Percentiles rank a stretch among this genome's conserved stretches.
Evolutionary conservation across 2,113 vertebrate genomes (phyloP).

Genomic region (Dendrocopos noguchii): DNA sequence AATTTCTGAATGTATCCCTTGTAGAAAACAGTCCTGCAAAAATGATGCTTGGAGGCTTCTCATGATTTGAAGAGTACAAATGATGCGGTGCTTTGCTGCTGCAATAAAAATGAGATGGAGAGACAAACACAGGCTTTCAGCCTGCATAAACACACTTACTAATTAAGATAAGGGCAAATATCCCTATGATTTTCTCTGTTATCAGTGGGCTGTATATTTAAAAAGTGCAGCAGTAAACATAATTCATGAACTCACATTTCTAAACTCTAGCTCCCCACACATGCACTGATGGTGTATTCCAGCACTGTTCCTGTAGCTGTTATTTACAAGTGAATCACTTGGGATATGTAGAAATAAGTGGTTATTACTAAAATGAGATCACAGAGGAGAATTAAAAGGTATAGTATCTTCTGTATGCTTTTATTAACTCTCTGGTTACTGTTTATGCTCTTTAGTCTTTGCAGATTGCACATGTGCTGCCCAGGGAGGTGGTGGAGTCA

Average conservation of each 20-base stretch:
- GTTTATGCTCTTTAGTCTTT: not conserved
- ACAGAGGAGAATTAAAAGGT: not conserved
- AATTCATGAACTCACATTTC: not conserved
- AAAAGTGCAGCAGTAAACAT: not conserved
- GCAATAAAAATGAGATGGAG: slow-evolving; percentile 9
- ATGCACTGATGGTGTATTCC: not conserved
- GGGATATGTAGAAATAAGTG: not conserved
- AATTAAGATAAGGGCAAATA: slow-evolving; percentile 9
- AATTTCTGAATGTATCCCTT: not conserved
- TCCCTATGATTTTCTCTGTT: not conserved
- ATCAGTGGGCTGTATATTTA: not conserved
- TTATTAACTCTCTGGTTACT: not conserved
- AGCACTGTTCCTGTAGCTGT: not conserved
- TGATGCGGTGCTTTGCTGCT: not conserved
- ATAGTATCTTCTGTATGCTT: not conserved
- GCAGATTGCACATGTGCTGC: not conserved
- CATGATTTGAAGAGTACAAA: not conserved
- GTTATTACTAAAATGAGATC: not conserved
- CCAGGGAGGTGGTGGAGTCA: too few relatives aligned
- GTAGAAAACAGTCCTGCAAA: not conserved
- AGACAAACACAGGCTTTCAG: not conserved
- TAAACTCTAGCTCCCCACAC: not conserved
- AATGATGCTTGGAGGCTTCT: not conserved
- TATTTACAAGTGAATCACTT: not conserved
- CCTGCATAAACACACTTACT: not conserved